Evolutionary conservation across 2,797 vertebrate genomes (phyloP).

Genomic region (Buphagus erythrorhynchus): DNA sequence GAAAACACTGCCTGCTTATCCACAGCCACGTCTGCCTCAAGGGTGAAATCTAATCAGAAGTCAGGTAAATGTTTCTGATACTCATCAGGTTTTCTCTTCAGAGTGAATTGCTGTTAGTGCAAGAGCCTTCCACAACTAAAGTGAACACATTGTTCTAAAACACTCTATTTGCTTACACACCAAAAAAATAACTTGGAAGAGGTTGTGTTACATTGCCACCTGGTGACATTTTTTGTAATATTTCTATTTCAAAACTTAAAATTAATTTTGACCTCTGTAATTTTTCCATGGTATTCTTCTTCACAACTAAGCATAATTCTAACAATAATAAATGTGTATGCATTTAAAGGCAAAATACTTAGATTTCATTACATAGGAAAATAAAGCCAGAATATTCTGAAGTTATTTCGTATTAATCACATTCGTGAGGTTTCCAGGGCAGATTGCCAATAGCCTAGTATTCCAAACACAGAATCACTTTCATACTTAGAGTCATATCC

Average conservation of each 20-base stretch:
- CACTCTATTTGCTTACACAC: rapidly evolving
- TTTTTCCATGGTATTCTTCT: not conserved
- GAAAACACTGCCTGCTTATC: not conserved
- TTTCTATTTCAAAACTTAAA: not conserved
- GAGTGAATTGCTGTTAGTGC: not conserved
- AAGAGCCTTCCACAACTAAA: not conserved
- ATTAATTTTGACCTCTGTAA: not conserved
- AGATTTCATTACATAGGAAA: not conserved
- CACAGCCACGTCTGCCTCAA: not conserved
- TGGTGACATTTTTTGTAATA: not conserved
- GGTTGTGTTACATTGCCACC: conserved; percentile 42
- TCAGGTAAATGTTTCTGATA: not conserved
- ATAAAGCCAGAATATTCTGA: not conserved
- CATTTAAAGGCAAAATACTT: not conserved
- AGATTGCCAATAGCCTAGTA: not conserved
- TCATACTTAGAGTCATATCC: not conserved
- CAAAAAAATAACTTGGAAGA: not conserved
- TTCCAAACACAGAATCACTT: not conserved
- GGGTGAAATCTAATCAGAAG: not conserved
- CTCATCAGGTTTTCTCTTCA: not conserved
- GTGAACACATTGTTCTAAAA: not conserved
- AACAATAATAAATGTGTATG: not conserved
- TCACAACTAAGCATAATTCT: not conserved
- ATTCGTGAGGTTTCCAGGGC: not conserved
- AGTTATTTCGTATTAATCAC: not conserved